These are phyloP conservation scores for Potamarius usumacintae DNA, from an alignment of 2,113 vertebrate species.

Conservation along the genomic window DNA sequence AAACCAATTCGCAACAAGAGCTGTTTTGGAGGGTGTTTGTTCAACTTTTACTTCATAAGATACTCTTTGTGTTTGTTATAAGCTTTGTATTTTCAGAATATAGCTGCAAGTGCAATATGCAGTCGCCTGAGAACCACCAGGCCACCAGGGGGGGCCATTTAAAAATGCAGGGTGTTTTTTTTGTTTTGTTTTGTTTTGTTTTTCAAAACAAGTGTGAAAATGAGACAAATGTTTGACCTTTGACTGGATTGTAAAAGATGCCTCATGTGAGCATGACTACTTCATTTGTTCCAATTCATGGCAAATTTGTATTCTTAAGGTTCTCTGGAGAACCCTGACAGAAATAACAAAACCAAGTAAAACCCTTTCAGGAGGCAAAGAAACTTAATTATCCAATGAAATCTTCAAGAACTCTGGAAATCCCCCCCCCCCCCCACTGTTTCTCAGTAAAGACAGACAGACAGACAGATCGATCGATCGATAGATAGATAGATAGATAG, in stretches of 20 bases:
- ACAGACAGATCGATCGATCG: too few relatives aligned
- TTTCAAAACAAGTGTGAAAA: background rate
- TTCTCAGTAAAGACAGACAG: too few relatives aligned
- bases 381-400: background rate
- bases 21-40: background rate
- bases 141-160: background rate
- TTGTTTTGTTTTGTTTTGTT: too few relatives aligned
- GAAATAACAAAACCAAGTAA: background rate
- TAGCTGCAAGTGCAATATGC: background rate
- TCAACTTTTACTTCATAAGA: background rate
- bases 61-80: background rate
- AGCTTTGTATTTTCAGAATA: background rate
- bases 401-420: background rate
- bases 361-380: background rate
- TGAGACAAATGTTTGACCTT: background rate
- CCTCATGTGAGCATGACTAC: background rate
- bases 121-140: background rate
- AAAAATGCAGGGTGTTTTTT: background rate
- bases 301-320: background rate
- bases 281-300: background rate
- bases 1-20: background rate
- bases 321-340: background rate
- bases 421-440: too few relatives aligned
- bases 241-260: background rate
- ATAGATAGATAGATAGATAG: too few relatives aligned